phyloP scores from a whole-genome alignment of 37 sponge, comb jelly and placozoan species.

The Ianthella basta region DNA sequence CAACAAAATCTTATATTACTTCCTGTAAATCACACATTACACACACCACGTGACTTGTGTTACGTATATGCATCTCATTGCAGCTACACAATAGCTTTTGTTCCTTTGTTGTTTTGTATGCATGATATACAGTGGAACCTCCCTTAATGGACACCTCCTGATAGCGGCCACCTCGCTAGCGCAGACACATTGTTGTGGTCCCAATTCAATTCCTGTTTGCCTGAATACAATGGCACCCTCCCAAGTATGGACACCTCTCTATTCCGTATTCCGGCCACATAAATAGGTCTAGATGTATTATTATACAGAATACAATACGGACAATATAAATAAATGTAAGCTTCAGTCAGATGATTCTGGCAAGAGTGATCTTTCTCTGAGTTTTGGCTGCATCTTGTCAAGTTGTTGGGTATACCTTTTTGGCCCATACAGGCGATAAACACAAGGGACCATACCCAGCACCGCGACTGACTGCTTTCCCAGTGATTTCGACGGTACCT shows the following conservation, averaged over 20 bases:
- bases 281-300: background rate
- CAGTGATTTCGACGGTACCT: constrained; percentile 12
- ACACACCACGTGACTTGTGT: no score
- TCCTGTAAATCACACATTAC: no score
- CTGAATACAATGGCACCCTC: background rate
- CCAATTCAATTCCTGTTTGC: background rate
- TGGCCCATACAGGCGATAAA: background rate
- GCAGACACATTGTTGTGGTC: background rate
- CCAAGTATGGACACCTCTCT: background rate
- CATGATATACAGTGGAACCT: background rate
- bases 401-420: background rate
- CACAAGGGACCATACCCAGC: constrained; percentile 13
- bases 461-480: background rate
- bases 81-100: no score
- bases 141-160: background rate
- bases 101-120: no score
- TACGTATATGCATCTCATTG: no score
- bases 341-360: background rate
- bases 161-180: background rate
- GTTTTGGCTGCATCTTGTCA: background rate
- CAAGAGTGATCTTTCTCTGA: constrained; percentile 1
- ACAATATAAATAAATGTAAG: background rate
- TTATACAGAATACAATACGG: background rate
- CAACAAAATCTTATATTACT: no score
- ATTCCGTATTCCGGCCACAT: background rate